Conservation (phyloP, 1,140 invertebrate genomes). For the Trichoplusia ni region DNA sequence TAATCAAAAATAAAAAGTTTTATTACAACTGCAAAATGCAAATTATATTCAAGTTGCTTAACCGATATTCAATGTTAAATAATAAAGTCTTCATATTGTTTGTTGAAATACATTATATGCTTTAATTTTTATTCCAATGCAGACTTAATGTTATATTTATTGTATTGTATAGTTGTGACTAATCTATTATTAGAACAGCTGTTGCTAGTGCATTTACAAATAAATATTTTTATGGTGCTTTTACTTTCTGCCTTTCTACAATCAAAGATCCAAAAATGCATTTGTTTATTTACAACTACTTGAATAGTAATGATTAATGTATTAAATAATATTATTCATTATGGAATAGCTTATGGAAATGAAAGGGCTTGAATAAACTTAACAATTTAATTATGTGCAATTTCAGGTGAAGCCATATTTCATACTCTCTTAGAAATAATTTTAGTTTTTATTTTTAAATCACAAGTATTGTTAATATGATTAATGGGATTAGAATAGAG, state of each 20-base stretch:
- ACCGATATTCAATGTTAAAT: too few relatives aligned
- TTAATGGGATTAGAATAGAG: neutral
- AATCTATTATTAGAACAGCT: too few relatives aligned
- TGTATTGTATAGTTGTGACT: too few relatives aligned
- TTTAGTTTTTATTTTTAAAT: constrained; percentile 6
- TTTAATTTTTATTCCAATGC: too few relatives aligned
- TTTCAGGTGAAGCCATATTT: constrained; percentile 1
- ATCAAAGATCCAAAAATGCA: neutral
- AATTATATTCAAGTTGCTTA: too few relatives aligned
- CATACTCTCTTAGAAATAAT: constrained; percentile 2
- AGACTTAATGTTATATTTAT: too few relatives aligned
- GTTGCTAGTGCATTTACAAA: neutral
- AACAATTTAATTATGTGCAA: constrained; percentile 1
- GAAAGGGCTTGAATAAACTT: neutral
- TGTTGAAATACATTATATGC: too few relatives aligned
- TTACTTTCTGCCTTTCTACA: constrained; percentile 8
- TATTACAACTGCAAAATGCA: too few relatives aligned
- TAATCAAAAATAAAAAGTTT: too few relatives aligned
- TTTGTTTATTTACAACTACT: neutral
- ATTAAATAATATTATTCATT: neutral
- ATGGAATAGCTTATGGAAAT: too few relatives aligned
- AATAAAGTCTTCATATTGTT: too few relatives aligned
- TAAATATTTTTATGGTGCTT: neutral
- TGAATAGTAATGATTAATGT: too few relatives aligned
- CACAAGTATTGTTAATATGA: constrained; percentile 4